Percentiles rank a stretch among this genome's conserved stretches.
Conservation (phyloP, 2,113 vertebrate genomes). For the Orientallactaga bullata region DNA sequence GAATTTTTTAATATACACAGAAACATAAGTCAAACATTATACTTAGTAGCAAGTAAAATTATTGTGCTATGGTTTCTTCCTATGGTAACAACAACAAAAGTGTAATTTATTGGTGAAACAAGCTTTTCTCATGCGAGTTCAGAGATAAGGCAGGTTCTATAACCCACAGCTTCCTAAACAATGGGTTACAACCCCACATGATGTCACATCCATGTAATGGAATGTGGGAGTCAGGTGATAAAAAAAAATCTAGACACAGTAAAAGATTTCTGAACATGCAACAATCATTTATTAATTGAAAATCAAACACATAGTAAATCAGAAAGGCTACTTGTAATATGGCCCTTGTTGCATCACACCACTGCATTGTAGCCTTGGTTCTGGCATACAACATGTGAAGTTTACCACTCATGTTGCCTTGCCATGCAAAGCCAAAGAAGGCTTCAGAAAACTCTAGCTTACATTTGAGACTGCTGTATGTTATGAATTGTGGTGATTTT, state of each 20-base stretch:
- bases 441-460: background rate
- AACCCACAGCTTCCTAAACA: background rate
- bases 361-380: background rate
- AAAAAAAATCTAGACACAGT: too few relatives aligned
- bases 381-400: background rate
- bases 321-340: too few relatives aligned
- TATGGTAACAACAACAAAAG: background rate
- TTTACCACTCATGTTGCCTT: background rate
- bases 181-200: background rate
- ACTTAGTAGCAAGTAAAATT: background rate
- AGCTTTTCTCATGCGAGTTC: background rate
- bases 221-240: background rate
- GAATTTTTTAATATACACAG: background rate
- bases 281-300: background rate
- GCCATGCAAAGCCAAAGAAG: too few relatives aligned
- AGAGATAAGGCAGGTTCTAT: background rate
- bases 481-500: too few relatives aligned
- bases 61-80: background rate
- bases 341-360: too few relatives aligned
- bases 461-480: background rate
- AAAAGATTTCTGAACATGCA: background rate
- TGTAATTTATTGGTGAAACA: background rate
- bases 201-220: background rate
- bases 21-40: slow-evolving; percentile 7
- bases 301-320: background rate